phyloP scores from a whole-genome alignment of 2,888 invertebrate species.

The Papilio demoleus region DNA sequence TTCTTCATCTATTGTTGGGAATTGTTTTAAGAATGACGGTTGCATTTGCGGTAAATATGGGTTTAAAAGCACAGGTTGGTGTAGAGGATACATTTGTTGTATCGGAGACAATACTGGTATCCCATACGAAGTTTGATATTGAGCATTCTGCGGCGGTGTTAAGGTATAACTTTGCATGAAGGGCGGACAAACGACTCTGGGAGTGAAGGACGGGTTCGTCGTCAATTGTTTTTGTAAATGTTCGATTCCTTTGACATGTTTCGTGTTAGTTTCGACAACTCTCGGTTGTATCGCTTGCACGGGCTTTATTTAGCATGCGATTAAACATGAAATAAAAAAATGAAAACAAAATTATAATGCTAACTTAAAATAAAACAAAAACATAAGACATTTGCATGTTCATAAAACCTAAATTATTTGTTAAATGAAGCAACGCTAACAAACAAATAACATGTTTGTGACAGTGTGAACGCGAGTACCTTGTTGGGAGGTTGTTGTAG shows the following conservation, averaged over 20 bases:
- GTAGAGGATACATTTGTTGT: conserved; percentile 76
- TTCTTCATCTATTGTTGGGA: conserved; percentile 74
- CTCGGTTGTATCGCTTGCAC: conserved; percentile 81
- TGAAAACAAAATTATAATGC: conserved; percentile 60
- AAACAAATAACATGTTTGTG: not conserved
- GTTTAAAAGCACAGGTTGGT: conserved; percentile 74
- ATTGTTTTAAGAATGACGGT: conserved; percentile 71
- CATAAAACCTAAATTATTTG: no score
- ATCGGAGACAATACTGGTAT: conserved; percentile 74
- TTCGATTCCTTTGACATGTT: conserved; percentile 68
- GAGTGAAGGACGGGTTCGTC: conserved; percentile 78
- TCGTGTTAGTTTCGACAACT: conserved; percentile 76
- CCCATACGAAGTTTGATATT: conserved; percentile 61
- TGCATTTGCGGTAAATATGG: conserved; percentile 76
- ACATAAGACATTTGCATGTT: no score
- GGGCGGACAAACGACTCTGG: conserved; percentile 76
- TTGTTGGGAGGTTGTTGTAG: conserved; percentile 96
- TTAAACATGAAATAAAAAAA: conserved; percentile 62
- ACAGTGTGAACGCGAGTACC: conserved; percentile 82
- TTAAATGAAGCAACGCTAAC: conserved; percentile 15
- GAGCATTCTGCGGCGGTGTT: conserved; percentile 55
- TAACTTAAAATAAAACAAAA: conserved; percentile 41
- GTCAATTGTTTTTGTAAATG: conserved; percentile 76
- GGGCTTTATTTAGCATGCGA: conserved; percentile 66
- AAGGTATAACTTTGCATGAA: conserved; percentile 73